Conservation (phyloP, 2,888 invertebrate species). For the Dyspetes luteomarginatus region DNA sequence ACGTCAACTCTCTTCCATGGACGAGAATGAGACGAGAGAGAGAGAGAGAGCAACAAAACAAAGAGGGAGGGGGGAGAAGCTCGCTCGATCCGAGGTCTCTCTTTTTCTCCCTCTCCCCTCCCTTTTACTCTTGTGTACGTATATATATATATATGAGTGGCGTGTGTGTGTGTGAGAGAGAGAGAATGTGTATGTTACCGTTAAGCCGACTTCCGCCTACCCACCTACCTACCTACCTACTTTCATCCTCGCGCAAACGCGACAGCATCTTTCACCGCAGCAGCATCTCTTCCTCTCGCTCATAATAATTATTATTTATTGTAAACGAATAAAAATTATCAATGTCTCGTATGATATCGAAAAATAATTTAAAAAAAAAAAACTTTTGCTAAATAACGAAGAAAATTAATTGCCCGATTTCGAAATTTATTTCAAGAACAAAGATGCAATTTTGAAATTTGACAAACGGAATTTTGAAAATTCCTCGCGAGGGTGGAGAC, state of each 20-base stretch:
- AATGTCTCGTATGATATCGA: no score
- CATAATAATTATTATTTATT: constrained; percentile 1
- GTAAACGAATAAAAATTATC: no score
- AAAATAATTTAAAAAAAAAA: no score
- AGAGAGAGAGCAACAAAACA: neutral
- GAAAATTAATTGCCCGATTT: no score
- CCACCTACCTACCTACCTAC: constrained; percentile 80
- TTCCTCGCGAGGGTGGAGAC: no score
- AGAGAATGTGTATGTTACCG: constrained; percentile 77
- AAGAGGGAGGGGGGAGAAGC: neutral
- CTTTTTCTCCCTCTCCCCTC: constrained; percentile 12
- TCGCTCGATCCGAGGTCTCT: constrained; percentile 10
- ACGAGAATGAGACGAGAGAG: constrained; percentile 1
- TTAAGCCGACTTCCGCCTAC: constrained; percentile 82
- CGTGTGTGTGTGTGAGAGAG: no score
- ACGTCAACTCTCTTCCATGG: constrained; percentile 1
- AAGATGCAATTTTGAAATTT: no score
- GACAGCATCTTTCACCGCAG: constrained; percentile 53
- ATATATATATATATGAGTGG: constrained; percentile 15
- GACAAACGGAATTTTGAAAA: no score
- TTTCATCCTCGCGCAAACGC: constrained; percentile 68
- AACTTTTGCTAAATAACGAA: no score
- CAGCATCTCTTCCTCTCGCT: constrained; percentile 45
- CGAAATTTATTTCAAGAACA: no score
- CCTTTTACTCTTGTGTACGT: constrained; percentile 1